These are phyloP conservation scores for Pimpla rufipes DNA, from an alignment of 2,888 invertebrate species.

Conservation along the genomic window DNA sequence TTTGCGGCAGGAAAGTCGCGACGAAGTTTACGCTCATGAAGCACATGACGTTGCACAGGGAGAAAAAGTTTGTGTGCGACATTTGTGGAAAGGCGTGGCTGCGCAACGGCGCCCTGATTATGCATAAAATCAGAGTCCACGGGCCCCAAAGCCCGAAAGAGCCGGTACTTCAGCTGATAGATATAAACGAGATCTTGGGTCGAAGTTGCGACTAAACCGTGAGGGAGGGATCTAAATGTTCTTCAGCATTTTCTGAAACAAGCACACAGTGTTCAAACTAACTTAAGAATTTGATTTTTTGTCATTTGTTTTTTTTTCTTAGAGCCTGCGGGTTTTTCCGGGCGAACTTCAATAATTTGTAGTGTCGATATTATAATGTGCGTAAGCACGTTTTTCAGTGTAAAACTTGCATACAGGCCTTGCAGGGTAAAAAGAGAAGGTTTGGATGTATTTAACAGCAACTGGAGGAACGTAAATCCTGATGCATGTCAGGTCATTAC, in stretches of 20 bases:
- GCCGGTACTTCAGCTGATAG: background rate
- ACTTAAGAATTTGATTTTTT: too few species aligned
- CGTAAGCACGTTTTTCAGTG: background rate
- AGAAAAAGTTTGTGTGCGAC: background rate
- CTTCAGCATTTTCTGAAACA: too few species aligned
- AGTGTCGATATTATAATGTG: too few species aligned
- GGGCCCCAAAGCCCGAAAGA: background rate
- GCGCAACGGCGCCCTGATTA: background rate
- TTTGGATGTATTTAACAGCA: background rate
- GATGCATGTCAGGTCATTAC: background rate
- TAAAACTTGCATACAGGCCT: background rate
- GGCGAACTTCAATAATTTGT: too few species aligned
- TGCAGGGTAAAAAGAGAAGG: background rate
- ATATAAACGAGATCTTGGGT: background rate
- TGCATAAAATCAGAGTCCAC: background rate
- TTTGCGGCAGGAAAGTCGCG: conserved; percentile 12
- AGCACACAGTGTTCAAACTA: too few species aligned
- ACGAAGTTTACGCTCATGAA: background rate
- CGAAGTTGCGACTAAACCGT: background rate
- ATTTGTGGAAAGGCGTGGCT: background rate
- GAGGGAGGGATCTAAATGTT: too few species aligned
- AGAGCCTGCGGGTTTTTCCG: too few species aligned
- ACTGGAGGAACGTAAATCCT: background rate
- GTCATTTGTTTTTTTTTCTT: too few species aligned
- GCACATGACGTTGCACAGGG: background rate